phyloP scores from a whole-genome alignment of 2,888 invertebrate species.

The Agonopterix arenella region DNA sequence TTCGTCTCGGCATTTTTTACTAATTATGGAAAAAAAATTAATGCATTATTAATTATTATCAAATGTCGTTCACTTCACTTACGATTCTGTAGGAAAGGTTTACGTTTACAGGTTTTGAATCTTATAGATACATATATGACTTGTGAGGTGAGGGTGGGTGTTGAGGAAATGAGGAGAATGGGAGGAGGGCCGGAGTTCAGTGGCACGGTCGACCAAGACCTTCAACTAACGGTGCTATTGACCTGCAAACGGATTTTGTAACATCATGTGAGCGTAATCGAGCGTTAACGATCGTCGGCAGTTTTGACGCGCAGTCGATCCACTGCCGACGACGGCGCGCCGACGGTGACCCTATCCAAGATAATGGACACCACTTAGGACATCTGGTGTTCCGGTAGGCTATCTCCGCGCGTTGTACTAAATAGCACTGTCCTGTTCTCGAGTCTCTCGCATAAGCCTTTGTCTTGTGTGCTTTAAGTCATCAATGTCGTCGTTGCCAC shows the following conservation, averaged over 20 bases:
- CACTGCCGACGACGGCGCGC: neutral
- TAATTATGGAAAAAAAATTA: too few species aligned
- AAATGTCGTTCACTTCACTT: too few species aligned
- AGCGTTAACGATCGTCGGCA: constrained; percentile 20
- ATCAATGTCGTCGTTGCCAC: too few species aligned
- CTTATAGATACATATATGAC: too few species aligned
- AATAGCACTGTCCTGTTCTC: constrained; percentile 40
- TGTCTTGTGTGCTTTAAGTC: too few species aligned
- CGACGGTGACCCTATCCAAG: neutral
- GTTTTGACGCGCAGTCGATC: neutral
- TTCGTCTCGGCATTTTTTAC: too few species aligned
- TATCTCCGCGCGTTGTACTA: constrained; percentile 29
- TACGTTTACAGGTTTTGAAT: too few species aligned
- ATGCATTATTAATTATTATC: too few species aligned
- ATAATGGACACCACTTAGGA: neutral
- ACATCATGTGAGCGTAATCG: constrained; percentile 29
- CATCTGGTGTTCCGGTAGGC: neutral
- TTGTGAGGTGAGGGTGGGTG: too few species aligned
- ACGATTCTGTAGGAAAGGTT: too few species aligned
- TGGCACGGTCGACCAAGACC: constrained; percentile 41
- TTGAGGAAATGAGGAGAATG: constrained; percentile 16
- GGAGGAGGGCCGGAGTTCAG: constrained; percentile 22
- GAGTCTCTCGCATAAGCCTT: constrained; percentile 9
- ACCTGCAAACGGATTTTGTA: constrained; percentile 42
- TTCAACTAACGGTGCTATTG: constrained; percentile 55